A percentile compares a stretch with the other conserved stretches of the same genome.
These are phyloP conservation scores for Brachyhypopomus occidentalis DNA, from an alignment of 2,113 vertebrate species.

Conservation along the genomic window DNA sequence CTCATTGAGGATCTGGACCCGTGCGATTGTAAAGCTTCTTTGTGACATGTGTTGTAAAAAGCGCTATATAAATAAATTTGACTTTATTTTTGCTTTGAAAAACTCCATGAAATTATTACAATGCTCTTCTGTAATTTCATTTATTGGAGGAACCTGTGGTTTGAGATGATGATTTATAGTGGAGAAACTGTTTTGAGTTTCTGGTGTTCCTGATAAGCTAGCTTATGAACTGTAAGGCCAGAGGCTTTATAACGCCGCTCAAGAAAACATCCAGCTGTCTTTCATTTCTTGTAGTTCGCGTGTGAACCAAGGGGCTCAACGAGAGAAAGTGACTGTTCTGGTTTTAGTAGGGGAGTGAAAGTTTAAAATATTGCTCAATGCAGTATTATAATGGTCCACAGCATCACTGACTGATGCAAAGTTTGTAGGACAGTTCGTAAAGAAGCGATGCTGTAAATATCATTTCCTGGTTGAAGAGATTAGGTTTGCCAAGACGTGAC, in stretches of 20 bases:
- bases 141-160: too few relatives aligned
- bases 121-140: too few relatives aligned
- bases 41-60: too few relatives aligned
- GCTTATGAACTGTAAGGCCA: slow-evolving; percentile 14
- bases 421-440: not conserved
- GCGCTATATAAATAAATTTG: too few relatives aligned
- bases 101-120: too few relatives aligned
- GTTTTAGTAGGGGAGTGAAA: not conserved
- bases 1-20: too few relatives aligned
- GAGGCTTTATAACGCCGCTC: not conserved
- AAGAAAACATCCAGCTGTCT: not conserved
- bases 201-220: not conserved
- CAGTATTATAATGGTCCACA: slow-evolving; percentile 6
- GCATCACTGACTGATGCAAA: not conserved
- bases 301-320: slow-evolving; percentile 29
- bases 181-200: too few relatives aligned
- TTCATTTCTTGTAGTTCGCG: slow-evolving; percentile 17
- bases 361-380: not conserved
- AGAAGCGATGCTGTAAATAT: not conserved
- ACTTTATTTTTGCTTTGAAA: too few relatives aligned
- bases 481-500: too few relatives aligned
- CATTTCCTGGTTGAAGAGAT: too few relatives aligned
- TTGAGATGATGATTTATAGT: too few relatives aligned
- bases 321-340: not conserved
- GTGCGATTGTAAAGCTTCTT: too few relatives aligned